Evolutionary conservation across 2,113 vertebrate genomes (phyloP).

Genomic region (Eptesicus fuscus): DNA sequence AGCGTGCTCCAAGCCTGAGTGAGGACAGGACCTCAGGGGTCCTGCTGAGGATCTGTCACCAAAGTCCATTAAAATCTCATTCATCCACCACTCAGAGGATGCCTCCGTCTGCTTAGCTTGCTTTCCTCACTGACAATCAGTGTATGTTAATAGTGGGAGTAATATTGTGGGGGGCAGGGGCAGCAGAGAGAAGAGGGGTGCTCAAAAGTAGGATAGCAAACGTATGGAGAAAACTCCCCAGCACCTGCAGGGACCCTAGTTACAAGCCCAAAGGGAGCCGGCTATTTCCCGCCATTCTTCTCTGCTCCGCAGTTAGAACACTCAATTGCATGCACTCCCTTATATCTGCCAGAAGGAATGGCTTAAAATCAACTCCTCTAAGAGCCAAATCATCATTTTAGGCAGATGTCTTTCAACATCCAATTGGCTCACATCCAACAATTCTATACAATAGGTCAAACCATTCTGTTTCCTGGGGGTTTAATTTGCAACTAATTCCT

Average conservation of each 20-base stretch:
- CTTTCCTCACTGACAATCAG: not conserved
- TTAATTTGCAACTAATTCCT: slow-evolving; percentile 62
- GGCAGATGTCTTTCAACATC: slow-evolving; percentile 47
- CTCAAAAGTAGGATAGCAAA: not conserved
- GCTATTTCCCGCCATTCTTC: not conserved
- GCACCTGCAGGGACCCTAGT: not conserved
- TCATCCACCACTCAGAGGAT: not conserved
- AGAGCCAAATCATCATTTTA: slow-evolving; percentile 26
- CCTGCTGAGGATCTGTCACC: not conserved
- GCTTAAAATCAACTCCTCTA: not conserved
- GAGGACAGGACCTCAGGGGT: not conserved
- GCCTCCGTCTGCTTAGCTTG: not conserved
- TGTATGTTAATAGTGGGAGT: not conserved
- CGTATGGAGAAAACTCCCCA: not conserved
- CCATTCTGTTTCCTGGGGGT: slow-evolving; percentile 57
- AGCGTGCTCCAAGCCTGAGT: not conserved
- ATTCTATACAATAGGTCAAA: slow-evolving; percentile 46
- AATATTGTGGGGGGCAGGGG: not conserved
- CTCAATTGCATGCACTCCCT: not conserved
- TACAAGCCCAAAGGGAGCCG: not conserved
- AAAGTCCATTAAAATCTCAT: not conserved
- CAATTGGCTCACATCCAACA: slow-evolving; percentile 45
- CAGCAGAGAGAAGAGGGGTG: not conserved
- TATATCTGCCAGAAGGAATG: slow-evolving; percentile 26
- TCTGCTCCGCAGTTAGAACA: not conserved